Evolutionary conservation across 2,113 vertebrate genomes (phyloP).

Genomic region (Otus sunia): DNA sequence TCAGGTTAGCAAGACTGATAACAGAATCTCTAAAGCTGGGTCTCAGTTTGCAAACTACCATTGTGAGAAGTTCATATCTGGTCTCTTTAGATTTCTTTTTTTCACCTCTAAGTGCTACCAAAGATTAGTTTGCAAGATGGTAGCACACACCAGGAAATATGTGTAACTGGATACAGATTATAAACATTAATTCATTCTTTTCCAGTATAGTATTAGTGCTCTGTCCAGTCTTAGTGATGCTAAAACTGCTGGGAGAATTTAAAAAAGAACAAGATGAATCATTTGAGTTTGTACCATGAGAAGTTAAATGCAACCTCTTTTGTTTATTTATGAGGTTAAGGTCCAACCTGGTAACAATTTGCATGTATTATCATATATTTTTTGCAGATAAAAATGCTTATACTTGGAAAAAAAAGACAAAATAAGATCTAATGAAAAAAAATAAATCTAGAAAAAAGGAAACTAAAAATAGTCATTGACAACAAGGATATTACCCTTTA

Average conservation of each 20-base stretch:
- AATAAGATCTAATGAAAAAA: background rate
- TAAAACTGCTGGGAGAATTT: background rate
- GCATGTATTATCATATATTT: background rate
- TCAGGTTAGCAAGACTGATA: background rate
- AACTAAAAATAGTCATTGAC: background rate
- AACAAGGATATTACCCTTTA: background rate
- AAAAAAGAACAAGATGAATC: background rate
- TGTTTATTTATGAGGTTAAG: background rate
- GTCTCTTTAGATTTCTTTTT: background rate
- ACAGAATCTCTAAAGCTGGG: background rate
- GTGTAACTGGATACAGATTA: background rate
- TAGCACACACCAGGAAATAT: background rate
- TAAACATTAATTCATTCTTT: background rate
- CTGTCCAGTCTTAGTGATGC: background rate
- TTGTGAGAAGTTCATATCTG: background rate
- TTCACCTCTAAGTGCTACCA: background rate
- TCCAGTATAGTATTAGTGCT: background rate
- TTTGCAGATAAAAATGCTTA: background rate
- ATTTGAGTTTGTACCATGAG: background rate
- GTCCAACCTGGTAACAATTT: background rate
- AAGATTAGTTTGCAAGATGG: background rate
- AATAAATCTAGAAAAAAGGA: background rate
- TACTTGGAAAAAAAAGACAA: background rate
- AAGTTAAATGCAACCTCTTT: background rate
- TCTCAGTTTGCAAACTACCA: background rate